phyloP scores from a whole-genome alignment of 2,113 vertebrate genomes.

The Indicator maculatus region DNA sequence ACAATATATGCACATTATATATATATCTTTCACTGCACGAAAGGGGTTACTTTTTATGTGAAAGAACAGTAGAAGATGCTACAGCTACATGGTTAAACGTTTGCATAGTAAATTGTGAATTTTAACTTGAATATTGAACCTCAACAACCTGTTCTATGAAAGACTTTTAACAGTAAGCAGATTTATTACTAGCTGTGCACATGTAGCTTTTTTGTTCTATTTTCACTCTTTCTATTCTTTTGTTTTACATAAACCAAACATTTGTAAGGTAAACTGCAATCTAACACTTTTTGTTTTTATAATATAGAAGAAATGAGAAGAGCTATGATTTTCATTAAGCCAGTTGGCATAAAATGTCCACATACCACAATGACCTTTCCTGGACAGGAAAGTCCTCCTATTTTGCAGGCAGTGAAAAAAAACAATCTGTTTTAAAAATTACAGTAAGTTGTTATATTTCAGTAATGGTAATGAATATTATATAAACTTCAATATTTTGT shows the following conservation, averaged over 20 bases:
- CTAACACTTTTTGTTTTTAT: background rate
- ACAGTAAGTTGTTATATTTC: background rate
- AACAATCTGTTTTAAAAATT: background rate
- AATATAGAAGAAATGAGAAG: background rate
- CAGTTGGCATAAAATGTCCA: background rate
- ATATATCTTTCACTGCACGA: background rate
- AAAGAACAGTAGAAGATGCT: background rate
- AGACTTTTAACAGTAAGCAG: background rate
- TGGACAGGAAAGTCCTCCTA: background rate
- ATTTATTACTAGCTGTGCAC: background rate
- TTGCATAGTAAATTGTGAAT: background rate
- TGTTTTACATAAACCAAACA: background rate
- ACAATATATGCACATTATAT: background rate
- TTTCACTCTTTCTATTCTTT: background rate
- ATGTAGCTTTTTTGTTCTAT: background rate
- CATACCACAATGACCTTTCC: background rate
- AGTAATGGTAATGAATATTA: background rate
- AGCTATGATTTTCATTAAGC: background rate
- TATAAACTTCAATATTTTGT: background rate
- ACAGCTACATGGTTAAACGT: background rate
- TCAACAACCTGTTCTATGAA: background rate
- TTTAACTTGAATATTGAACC: background rate
- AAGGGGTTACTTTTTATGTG: background rate
- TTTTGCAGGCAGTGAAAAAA: background rate
- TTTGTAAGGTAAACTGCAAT: background rate